Evolutionary conservation across 2,797 vertebrate species (phyloP).

Genomic region (Lepilemur ruficaudatus): DNA sequence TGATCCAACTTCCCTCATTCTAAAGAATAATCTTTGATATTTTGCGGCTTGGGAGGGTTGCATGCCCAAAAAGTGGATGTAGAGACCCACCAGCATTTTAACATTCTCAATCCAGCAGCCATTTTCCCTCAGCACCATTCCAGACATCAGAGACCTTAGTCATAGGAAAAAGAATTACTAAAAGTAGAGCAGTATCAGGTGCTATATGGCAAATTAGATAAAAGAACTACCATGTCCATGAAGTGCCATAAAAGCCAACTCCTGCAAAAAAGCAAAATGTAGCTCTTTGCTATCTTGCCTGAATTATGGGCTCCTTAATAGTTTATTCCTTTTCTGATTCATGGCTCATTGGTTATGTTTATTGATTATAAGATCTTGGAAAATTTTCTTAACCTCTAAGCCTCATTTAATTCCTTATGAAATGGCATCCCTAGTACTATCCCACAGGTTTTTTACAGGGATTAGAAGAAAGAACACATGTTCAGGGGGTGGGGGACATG

Average conservation of each 20-base stretch:
- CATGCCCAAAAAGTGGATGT: neutral
- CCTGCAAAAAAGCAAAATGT: neutral
- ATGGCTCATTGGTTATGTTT: neutral
- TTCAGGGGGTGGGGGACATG: neutral
- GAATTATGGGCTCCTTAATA: neutral
- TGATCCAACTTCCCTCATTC: neutral
- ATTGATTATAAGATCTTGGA: neutral
- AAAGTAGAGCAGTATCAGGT: neutral
- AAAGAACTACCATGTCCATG: neutral
- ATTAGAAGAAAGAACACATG: neutral
- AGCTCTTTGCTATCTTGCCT: neutral
- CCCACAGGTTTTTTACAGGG: neutral
- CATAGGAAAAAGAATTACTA: neutral
- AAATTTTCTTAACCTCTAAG: slow-evolving; percentile 3
- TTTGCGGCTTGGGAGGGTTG: neutral
- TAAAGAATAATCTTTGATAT: neutral
- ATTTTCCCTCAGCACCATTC: neutral
- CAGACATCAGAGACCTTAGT: neutral
- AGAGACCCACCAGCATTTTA: neutral
- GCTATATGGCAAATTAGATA: neutral
- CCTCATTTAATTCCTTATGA: neutral
- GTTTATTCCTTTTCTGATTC: neutral
- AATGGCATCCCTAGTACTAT: neutral
- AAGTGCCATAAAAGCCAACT: neutral
- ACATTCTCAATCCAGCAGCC: neutral